A percentile compares a stretch with the other conserved stretches of the same genome.
These are phyloP conservation scores for Parazoanthus atlanticus DNA, from an alignment of 92 coral and sea anemone genomes.

Conservation along the genomic window DNA sequence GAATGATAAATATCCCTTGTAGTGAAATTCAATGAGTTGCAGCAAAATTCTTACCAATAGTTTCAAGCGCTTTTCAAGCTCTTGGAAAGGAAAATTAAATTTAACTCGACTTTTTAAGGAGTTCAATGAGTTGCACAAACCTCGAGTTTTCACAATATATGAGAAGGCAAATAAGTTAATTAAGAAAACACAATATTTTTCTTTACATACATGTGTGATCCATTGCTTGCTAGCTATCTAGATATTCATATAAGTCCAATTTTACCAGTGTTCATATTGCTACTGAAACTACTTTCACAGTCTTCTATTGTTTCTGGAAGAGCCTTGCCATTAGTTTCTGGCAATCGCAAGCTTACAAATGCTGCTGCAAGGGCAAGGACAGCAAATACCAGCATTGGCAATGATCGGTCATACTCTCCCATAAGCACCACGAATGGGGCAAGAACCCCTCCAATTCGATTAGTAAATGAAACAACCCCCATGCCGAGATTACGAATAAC, in stretches of 20 bases:
- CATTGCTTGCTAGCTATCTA: no score
- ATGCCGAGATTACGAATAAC: slow-evolving; percentile 77
- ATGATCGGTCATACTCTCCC: slow-evolving; percentile 51
- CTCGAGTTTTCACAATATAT: no score
- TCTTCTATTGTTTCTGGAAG: slow-evolving; percentile 61
- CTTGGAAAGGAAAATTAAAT: no score
- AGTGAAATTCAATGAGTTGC: no score
- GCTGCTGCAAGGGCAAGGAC: slow-evolving; percentile 56
- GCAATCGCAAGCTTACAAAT: slow-evolving; percentile 55
- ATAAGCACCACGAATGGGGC: slow-evolving; percentile 71
- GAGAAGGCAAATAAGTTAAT: no score
- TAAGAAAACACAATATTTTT: no score
- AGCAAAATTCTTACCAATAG: no score
- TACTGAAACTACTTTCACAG: slow-evolving; percentile 17
- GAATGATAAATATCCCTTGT: no score
- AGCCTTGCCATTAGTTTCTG: slow-evolving; percentile 69
- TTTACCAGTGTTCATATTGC: not conserved
- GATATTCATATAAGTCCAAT: slow-evolving; percentile 12
- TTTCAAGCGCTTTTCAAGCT: no score
- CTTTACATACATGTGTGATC: no score
- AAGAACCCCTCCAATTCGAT: slow-evolving; percentile 67
- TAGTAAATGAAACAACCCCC: slow-evolving; percentile 61
- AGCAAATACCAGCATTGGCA: slow-evolving; percentile 74
- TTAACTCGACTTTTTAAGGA: no score
- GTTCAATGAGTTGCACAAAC: no score